Base-by-base conservation (phyloP, 2,797 vertebrate species). In the Clarias pachynema region DNA sequence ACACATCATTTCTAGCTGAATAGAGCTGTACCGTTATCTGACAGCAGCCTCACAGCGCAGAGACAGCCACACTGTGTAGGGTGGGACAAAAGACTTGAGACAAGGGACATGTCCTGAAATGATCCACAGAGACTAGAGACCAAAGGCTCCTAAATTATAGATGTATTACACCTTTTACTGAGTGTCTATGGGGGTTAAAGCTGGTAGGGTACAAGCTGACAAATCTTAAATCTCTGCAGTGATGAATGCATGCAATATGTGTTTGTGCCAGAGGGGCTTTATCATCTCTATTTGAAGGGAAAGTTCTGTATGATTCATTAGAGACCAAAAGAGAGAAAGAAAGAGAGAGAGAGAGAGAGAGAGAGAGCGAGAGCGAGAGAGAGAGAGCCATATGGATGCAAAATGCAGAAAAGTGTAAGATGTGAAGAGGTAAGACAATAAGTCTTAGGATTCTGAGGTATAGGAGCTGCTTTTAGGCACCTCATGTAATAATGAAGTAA, bases 241-340 rank as follows among this genome's bases (percentile, higher is more conserved):
- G 94, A 95, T 95, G 89, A 95, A 95, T 94, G 93, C 88, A 92
- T 91, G 93, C 92, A 94, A 95, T 94, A 94, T 94, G 92, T 93
- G 90, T 84, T 82, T 84, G 86, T 89, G 93, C 93, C 93, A 93
- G 91, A 92, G 94, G 93, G 87, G 92, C 90, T 93, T 91, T 91
- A 92, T 94, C 93, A 94, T 91, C 90, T 88, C 90, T 89, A 90
- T 91, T 91, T 93, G 92, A 93, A 91, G 66, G 91, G 87, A 87
- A 90, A 91, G 90, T 92, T 91, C 90, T 91, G 82, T 88, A 89
- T 94, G 91, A 95, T 93, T 93, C 92, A 91, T 89, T 90, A 90
- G 87, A 85, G 70, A 59, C 37, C 65, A 53, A 85, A 78, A 79
- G 49, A 84, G 84, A 78, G 70, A 40, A n/a, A 37, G 57, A 69